phyloP scores from a whole-genome alignment of 2,797 vertebrate species.

The Sitta carolinensis region DNA sequence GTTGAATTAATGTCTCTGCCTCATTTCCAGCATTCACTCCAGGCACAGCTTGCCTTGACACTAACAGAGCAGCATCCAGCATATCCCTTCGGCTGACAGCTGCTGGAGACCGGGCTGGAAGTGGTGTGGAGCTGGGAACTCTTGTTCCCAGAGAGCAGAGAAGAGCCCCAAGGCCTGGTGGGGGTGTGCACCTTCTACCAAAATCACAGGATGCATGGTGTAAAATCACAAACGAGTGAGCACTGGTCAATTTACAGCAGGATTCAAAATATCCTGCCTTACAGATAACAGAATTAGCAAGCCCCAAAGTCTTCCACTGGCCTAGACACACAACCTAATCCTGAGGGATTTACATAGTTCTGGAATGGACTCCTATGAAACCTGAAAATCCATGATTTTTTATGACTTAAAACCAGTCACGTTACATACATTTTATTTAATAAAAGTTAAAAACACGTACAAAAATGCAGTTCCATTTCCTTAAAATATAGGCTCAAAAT shows the following conservation, averaged over 20 bases:
- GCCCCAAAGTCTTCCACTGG: background rate
- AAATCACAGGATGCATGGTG: fast-evolving
- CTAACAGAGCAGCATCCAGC: background rate
- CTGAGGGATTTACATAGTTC: background rate
- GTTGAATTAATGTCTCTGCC: background rate
- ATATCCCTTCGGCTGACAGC: background rate
- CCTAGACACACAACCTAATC: background rate
- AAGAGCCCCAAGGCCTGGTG: background rate
- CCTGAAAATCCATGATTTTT: slow-evolving; percentile 33
- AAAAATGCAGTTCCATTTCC: slow-evolving; percentile 62
- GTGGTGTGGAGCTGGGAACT: fast-evolving
- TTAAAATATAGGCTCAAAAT: slow-evolving; percentile 61
- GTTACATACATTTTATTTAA: slow-evolving; percentile 59
- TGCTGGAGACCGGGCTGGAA: background rate
- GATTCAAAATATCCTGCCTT: background rate
- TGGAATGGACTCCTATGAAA: background rate
- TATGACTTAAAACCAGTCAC: slow-evolving; percentile 51
- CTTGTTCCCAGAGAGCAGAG: background rate
- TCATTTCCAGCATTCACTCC: background rate
- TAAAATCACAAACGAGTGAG: background rate
- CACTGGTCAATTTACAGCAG: background rate
- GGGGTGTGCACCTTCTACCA: background rate
- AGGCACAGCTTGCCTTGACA: background rate
- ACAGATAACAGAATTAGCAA: background rate
- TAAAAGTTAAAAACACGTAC: slow-evolving; percentile 62